These are phyloP conservation scores for Palloptera scutellata DNA, from an alignment of 2,888 invertebrate species.

Conservation along the genomic window DNA sequence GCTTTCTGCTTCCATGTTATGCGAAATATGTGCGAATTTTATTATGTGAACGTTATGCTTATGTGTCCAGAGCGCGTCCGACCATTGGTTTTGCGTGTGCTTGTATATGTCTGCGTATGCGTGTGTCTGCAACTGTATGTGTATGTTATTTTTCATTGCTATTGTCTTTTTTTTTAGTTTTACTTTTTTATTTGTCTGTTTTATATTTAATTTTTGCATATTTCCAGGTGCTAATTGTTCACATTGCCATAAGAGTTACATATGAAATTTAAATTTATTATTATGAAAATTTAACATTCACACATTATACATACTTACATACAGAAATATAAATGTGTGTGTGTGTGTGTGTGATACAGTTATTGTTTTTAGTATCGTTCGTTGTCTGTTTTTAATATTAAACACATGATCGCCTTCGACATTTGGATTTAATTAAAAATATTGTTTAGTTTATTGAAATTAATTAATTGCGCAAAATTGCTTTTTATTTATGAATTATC, in stretches of 20 bases:
- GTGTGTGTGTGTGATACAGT: conserved; percentile 27
- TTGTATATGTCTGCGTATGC: conserved; percentile 20
- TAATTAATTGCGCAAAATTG: conserved; percentile 49
- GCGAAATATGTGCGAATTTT: conserved; percentile 60
- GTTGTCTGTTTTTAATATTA: conserved; percentile 47
- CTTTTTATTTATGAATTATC: conserved; percentile 4
- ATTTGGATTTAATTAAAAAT: conserved; percentile 51
- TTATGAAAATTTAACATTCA: conserved; percentile 36
- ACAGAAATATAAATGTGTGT: conserved; percentile 16
- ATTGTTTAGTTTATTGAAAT: conserved; percentile 51
- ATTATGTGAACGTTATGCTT: conserved; percentile 60
- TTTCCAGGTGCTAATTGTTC: conserved; percentile 64
- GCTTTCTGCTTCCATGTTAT: conserved; percentile 51
- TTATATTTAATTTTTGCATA: conserved; percentile 61
- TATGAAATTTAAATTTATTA: conserved; percentile 57
- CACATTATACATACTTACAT: conserved; percentile 17
- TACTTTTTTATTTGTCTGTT: conserved; percentile 39
- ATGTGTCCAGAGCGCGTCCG: conserved; percentile 50
- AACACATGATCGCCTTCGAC: conserved; percentile 58
- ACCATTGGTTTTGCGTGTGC: conserved; percentile 31
- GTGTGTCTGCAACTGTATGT: conserved; percentile 21
- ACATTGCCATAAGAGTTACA: conserved; percentile 61
- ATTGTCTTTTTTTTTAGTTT: conserved; percentile 16
- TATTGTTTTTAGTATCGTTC: conserved; percentile 28
- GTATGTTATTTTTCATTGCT: conserved; percentile 36